Evolutionary conservation across 2,888 invertebrate genomes (phyloP).

Genomic region (Margaritifera margaritifera): DNA sequence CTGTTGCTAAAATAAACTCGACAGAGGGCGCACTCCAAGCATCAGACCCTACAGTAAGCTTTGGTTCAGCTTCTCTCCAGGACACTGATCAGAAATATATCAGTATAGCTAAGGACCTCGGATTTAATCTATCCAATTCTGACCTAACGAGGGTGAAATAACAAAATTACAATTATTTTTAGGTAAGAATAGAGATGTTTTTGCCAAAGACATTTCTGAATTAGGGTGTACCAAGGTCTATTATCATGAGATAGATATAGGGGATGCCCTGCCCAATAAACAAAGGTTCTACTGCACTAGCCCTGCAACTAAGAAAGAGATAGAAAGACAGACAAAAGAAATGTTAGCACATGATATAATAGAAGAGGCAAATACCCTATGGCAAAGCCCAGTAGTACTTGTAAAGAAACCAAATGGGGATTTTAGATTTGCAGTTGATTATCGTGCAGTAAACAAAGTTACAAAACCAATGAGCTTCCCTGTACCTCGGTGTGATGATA

Average conservation of each 20-base stretch:
- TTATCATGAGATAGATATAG: conserved; percentile 36
- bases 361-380: conserved; percentile 26
- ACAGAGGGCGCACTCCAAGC: no score
- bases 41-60: neutral
- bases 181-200: conserved; percentile 33
- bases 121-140: conserved; percentile 13
- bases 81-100: conserved; percentile 8
- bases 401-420: conserved; percentile 30
- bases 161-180: conserved; percentile 12
- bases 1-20: no score
- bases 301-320: conserved; percentile 21
- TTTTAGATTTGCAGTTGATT: conserved; percentile 39
- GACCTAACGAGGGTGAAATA: conserved; percentile 19
- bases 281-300: conserved; percentile 21
- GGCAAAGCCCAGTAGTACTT: conserved; percentile 32
- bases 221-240: conserved; percentile 30
- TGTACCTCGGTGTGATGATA: conserved; percentile 31
- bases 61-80: neutral
- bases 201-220: conserved; percentile 25
- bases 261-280: conserved; percentile 24
- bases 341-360: conserved; percentile 31
- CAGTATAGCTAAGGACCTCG: conserved; percentile 18
- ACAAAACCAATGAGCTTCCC: conserved; percentile 30
- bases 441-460: conserved; percentile 25
- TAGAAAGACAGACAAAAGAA: conserved; percentile 29